Percentiles rank a stretch among this genome's conserved stretches.
phyloP scores from a whole-genome alignment of 2,797 vertebrate species.

The Calcarius lapponicus region DNA sequence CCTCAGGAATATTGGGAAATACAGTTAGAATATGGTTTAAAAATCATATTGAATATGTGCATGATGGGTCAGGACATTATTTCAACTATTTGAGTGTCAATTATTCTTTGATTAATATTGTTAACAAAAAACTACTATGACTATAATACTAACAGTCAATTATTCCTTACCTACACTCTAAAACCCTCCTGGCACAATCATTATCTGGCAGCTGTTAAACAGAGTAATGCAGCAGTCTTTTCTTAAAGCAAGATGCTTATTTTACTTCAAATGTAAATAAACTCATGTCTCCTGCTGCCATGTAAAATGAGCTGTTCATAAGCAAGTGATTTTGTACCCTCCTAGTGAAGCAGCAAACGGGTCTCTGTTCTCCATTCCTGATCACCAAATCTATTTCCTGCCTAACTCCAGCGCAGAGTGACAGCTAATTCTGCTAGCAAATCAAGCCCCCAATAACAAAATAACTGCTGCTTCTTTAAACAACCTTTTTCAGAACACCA shows the following conservation, averaged over 20 bases:
- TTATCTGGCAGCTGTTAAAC: conserved; percentile 28
- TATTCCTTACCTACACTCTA: conserved; percentile 31
- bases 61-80: not conserved
- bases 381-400: conserved; percentile 3
- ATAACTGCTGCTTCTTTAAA: not conserved
- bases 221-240: conserved; percentile 19
- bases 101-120: conserved; percentile 4
- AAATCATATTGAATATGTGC: not conserved
- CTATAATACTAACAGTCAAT: conserved; percentile 1
- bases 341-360: not conserved
- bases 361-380: not conserved
- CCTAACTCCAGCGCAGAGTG: not conserved
- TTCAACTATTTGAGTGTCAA: not conserved
- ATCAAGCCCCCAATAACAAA: not conserved
- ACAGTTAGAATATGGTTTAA: not conserved
- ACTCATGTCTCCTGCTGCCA: conserved; percentile 23
- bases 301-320: conserved; percentile 25
- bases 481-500: not conserved
- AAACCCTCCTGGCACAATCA: not conserved
- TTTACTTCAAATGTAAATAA: conserved; percentile 57
- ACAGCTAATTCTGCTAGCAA: not conserved
- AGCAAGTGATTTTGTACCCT: conserved; percentile 23
- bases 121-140: not conserved
- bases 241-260: conserved; percentile 34
- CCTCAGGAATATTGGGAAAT: not conserved